Conservation (phyloP, 2,797 vertebrate genomes). For the Hafferia zeledoni region DNA sequence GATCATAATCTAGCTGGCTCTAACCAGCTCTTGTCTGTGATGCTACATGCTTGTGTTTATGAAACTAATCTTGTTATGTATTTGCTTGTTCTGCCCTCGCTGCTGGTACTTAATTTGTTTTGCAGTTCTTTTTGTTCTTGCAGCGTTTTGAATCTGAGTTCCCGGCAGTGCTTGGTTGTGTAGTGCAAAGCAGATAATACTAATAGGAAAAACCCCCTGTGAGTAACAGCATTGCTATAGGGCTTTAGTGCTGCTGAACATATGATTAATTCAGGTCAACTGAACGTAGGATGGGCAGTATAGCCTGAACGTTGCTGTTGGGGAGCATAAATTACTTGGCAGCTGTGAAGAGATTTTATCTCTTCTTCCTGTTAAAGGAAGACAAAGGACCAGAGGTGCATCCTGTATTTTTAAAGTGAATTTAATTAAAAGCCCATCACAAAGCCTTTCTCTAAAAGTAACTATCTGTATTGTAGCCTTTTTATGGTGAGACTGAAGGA, state of each 20-base stretch:
- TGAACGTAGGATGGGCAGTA: background rate
- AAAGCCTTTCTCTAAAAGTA: background rate
- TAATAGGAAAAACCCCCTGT: background rate
- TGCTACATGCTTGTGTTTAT: constrained; percentile 24
- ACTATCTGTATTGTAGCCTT: background rate
- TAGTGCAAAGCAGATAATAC: background rate
- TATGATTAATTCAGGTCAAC: background rate
- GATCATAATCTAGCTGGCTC: constrained; percentile 42
- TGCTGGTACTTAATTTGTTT: background rate
- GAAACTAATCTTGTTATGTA: constrained; percentile 34
- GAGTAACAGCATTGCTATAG: background rate
- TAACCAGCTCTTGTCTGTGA: constrained; percentile 23
- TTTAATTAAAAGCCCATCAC: constrained; percentile 31
- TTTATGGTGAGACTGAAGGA: background rate
- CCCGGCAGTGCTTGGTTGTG: background rate
- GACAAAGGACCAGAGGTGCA: background rate
- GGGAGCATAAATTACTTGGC: background rate
- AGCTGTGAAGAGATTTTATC: constrained; percentile 7
- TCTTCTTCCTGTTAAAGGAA: background rate
- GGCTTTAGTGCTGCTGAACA: background rate
- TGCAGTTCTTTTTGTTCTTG: background rate
- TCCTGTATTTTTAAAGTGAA: background rate
- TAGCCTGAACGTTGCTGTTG: background rate
- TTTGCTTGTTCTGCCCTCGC: background rate
- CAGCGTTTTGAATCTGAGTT: background rate